Evolutionary conservation across 1,140 invertebrate species (phyloP).

Genomic region (Oscheius sp.): DNA sequence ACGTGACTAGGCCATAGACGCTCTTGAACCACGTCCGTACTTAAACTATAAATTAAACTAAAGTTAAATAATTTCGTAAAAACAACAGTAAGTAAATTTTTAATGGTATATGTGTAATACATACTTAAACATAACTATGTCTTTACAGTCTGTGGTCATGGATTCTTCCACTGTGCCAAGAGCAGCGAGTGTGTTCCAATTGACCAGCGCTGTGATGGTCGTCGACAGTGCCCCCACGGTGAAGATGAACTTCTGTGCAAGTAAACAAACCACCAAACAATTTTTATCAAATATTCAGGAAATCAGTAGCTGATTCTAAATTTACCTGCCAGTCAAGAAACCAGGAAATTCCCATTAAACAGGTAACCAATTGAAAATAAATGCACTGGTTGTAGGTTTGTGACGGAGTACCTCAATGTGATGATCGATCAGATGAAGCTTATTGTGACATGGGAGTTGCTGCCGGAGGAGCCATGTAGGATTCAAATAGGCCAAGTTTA

Average conservation of each 20-base stretch:
- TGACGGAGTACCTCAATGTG: constrained; percentile 36
- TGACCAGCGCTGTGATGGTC: constrained; percentile 53
- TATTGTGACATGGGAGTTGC: constrained; percentile 32
- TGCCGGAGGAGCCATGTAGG: constrained; percentile 7
- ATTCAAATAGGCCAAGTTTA: not conserved
- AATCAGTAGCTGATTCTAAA: constrained; percentile 25
- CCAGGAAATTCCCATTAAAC: constrained; percentile 23
- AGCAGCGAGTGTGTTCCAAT: constrained; percentile 53
- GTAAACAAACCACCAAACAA: not conserved
- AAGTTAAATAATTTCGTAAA: not conserved
- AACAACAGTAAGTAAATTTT: not conserved
- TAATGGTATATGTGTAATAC: not conserved
- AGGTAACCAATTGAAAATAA: constrained; percentile 1
- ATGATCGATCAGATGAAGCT: constrained; percentile 38
- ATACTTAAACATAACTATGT: not conserved
- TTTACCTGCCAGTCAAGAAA: constrained; percentile 33
- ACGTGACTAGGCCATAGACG: too few species aligned
- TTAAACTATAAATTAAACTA: too few species aligned
- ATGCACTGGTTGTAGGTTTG: constrained; percentile 28
- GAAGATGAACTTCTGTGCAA: constrained; percentile 59
- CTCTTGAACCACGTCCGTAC: too few species aligned
- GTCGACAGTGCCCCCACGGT: constrained; percentile 51
- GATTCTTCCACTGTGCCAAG: constrained; percentile 54
- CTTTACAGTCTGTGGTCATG: constrained; percentile 49
- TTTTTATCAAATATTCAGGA: constrained; percentile 24